phyloP scores from a whole-genome alignment of 2,113 vertebrate species.

The Psittacus erithacus region DNA sequence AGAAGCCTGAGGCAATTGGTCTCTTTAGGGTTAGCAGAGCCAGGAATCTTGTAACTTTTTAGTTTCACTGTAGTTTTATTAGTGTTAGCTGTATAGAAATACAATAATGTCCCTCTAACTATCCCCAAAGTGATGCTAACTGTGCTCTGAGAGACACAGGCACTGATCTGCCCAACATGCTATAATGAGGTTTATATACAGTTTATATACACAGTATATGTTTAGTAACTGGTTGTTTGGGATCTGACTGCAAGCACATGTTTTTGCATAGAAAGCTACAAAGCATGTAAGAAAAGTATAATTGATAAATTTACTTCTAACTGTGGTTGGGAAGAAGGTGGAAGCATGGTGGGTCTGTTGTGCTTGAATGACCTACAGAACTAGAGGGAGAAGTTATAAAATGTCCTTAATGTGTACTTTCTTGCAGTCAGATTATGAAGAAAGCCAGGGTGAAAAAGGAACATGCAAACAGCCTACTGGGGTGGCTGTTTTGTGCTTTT shows the following conservation, averaged over 20 bases:
- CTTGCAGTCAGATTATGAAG: background rate
- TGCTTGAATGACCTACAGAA: background rate
- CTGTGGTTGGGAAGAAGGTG: background rate
- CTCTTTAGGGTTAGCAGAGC: conserved; percentile 5
- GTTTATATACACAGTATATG: background rate
- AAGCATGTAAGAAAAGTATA: background rate
- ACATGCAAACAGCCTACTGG: background rate
- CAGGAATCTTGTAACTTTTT: background rate
- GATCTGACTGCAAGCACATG: background rate
- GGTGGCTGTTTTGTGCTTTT: background rate
- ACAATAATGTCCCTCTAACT: background rate
- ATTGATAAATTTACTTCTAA: background rate
- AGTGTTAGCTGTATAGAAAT: background rate
- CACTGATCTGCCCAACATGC: background rate
- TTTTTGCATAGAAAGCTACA: background rate
- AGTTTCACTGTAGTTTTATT: background rate
- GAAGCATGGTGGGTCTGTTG: background rate
- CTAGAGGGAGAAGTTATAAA: background rate
- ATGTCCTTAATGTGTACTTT: background rate
- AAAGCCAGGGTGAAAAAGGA: background rate
- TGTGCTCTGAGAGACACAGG: background rate
- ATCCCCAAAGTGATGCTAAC: background rate
- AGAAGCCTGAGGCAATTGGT: background rate
- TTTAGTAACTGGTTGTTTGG: background rate
- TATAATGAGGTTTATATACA: background rate